These are phyloP conservation scores for Rhombomys opimus DNA, from an alignment of 2,113 vertebrate genomes.

Conservation along the genomic window DNA sequence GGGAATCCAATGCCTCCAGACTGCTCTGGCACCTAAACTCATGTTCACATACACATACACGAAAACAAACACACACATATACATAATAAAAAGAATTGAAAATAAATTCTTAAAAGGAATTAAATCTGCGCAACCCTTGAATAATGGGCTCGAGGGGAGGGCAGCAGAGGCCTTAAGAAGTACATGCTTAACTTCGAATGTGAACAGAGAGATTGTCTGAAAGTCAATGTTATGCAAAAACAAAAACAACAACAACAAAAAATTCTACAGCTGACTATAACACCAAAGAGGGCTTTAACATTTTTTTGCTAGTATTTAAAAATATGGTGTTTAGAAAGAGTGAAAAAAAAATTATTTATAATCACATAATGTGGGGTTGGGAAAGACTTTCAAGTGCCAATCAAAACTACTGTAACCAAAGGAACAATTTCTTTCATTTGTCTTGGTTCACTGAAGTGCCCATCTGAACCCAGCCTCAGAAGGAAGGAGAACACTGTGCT, in stretches of 20 bases:
- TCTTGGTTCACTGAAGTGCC: background rate
- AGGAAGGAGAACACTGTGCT: background rate
- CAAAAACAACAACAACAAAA: too few species aligned
- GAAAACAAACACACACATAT: background rate
- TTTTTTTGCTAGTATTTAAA: conserved; percentile 16
- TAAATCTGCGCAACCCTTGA: background rate
- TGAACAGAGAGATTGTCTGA: background rate
- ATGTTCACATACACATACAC: background rate
- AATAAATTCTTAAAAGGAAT: background rate
- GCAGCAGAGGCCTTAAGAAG: background rate
- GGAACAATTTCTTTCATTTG: background rate
- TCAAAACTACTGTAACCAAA: background rate
- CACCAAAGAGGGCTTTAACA: conserved; percentile 26
- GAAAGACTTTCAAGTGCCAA: background rate
- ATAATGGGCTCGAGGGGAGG: background rate
- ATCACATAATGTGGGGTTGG: conserved; percentile 29
- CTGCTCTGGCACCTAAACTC: background rate
- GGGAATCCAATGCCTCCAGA: background rate
- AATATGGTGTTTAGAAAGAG: conserved; percentile 14
- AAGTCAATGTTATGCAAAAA: background rate
- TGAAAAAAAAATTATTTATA: conserved; percentile 48
- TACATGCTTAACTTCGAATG: background rate
- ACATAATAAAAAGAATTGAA: background rate
- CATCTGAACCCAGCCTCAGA: background rate
- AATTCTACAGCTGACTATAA: background rate